phyloP scores from a whole-genome alignment of 2,797 vertebrate genomes.

The Macropus fuliginosus region DNA sequence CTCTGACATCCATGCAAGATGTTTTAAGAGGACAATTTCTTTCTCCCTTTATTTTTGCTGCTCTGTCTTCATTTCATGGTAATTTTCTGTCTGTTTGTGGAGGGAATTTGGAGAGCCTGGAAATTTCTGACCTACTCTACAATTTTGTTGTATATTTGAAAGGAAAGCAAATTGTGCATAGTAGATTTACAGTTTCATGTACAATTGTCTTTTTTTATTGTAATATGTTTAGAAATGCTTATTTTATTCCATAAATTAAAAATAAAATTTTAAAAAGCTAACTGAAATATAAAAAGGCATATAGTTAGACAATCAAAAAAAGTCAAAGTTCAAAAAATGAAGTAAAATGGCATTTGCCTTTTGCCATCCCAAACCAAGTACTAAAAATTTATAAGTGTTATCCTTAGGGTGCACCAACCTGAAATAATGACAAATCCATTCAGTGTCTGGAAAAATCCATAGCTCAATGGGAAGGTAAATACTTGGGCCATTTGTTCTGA shows the following conservation, averaged over 20 bases:
- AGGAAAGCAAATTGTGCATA: background rate
- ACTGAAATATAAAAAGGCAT: background rate
- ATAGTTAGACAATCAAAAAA: background rate
- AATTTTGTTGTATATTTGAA: background rate
- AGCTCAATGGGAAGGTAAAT: conserved; percentile 81
- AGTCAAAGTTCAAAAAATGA: background rate
- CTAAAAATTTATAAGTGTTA: background rate
- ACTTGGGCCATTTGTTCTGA: conserved; percentile 74
- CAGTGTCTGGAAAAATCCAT: conserved; percentile 80
- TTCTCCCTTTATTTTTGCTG: background rate
- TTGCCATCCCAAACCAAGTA: background rate
- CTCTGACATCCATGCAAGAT: background rate
- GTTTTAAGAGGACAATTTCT: background rate
- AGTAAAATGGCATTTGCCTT: background rate
- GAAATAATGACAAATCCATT: conserved; percentile 78
- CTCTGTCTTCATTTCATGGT: background rate
- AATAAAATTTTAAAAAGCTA: background rate
- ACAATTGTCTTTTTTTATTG: background rate
- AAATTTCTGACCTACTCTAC: background rate
- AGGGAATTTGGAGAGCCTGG: background rate
- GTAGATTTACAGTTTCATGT: background rate
- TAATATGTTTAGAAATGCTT: background rate
- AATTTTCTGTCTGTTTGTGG: background rate
- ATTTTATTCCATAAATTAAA: background rate
- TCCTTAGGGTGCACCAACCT: conserved; percentile 69